Evolutionary conservation across 2,888 invertebrate species (phyloP).

Genomic region (Deroplatys truncata): DNA sequence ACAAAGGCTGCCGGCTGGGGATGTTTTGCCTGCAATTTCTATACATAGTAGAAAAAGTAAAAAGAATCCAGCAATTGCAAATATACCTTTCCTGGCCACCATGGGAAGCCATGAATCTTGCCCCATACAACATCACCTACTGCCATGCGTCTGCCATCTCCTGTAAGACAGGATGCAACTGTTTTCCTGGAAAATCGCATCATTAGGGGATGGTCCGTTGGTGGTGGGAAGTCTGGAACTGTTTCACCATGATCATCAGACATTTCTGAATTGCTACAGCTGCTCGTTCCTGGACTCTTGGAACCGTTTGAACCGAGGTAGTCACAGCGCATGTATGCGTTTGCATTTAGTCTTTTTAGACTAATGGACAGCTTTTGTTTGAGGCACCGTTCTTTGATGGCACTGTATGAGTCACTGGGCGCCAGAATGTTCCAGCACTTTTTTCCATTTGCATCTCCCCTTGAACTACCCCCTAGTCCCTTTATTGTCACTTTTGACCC

Average conservation of each 20-base stretch:
- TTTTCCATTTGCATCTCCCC: neutral
- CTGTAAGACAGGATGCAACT: slow-evolving; percentile 52
- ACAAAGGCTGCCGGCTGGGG: no score
- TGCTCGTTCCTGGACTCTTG: slow-evolving; percentile 47
- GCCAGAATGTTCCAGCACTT: slow-evolving; percentile 35
- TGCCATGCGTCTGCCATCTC: slow-evolving; percentile 52
- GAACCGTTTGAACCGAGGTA: slow-evolving; percentile 47
- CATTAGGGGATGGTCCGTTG: slow-evolving; percentile 48
- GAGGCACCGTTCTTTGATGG: slow-evolving; percentile 65
- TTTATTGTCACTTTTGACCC: neutral
- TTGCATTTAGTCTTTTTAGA: slow-evolving; percentile 65
- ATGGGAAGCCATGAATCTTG: slow-evolving; percentile 79
- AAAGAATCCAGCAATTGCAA: no score
- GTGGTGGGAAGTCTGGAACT: slow-evolving; percentile 51
- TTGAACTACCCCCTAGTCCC: neutral
- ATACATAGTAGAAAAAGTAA: no score
- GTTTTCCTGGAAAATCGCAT: slow-evolving; percentile 55
- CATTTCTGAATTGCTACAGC: slow-evolving; percentile 44
- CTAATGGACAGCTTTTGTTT: slow-evolving; percentile 73
- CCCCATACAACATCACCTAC: slow-evolving; percentile 85
- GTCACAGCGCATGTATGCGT: slow-evolving; percentile 57
- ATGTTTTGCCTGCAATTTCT: no score
- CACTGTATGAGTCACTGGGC: slow-evolving; percentile 48
- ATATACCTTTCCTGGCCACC: slow-evolving; percentile 79
- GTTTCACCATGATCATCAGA: slow-evolving; percentile 44